These are phyloP conservation scores for Melanargia galathea DNA, from an alignment of 2,888 invertebrate species.

Conservation along the genomic window DNA sequence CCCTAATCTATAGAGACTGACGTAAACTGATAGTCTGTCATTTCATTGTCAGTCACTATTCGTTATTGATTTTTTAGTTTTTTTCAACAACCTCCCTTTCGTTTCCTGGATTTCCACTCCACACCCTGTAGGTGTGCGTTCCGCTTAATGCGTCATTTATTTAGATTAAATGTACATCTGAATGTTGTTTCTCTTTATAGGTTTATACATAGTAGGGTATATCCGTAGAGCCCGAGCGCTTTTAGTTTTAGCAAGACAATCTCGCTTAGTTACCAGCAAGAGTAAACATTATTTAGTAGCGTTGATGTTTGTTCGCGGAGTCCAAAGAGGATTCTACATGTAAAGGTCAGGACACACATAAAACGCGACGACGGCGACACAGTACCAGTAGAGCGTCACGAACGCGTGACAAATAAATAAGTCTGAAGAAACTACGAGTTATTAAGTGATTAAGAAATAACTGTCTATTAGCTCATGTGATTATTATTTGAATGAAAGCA, in stretches of 20 bases:
- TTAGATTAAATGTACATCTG: not conserved
- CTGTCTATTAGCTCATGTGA: too few relatives aligned
- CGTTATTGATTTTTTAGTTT: too few relatives aligned
- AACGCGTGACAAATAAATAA: too few relatives aligned
- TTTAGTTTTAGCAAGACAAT: slow-evolving; percentile 30
- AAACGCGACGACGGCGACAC: not conserved
- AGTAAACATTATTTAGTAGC: slow-evolving; percentile 37
- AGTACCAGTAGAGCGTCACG: not conserved
- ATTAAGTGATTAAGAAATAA: too few relatives aligned
- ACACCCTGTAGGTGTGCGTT: too few relatives aligned
- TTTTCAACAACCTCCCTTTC: too few relatives aligned
- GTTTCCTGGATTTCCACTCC: too few relatives aligned
- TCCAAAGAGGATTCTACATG: slow-evolving; percentile 33
- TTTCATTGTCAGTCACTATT: too few relatives aligned
- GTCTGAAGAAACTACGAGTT: too few relatives aligned
- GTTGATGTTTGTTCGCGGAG: slow-evolving; percentile 36
- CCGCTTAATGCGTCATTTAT: slow-evolving; percentile 7
- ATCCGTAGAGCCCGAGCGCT: slow-evolving; percentile 26
- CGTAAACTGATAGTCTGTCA: too few relatives aligned
- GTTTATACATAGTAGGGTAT: not conserved
- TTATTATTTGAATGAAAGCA: too few relatives aligned
- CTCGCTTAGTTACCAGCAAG: slow-evolving; percentile 25
- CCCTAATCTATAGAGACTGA: too few relatives aligned
- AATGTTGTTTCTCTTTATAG: not conserved
- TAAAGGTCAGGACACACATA: slow-evolving; percentile 15